phyloP scores from a whole-genome alignment of 2,888 invertebrate genomes.

The Monoplex corrugatus region DNA sequence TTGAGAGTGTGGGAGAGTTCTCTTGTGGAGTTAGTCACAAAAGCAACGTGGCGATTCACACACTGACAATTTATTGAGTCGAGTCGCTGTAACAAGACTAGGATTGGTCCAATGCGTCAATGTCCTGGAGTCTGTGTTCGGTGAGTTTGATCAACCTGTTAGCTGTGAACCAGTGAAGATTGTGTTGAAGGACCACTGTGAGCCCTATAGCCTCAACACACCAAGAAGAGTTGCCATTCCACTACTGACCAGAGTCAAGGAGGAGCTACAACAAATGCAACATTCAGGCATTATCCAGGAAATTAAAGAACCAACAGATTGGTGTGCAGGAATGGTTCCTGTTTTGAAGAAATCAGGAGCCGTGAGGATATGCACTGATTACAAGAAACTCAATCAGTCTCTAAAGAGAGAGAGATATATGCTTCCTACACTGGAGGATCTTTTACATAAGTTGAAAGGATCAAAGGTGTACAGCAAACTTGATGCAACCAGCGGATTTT shows the following conservation, averaged over 20 bases:
- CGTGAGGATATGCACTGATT: not conserved
- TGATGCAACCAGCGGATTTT: constrained; percentile 21
- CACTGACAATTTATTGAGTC: constrained; percentile 7
- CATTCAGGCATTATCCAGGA: not conserved
- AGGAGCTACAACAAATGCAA: not conserved
- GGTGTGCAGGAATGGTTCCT: not conserved
- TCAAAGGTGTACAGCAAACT: constrained; percentile 32
- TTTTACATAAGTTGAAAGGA: constrained; percentile 17
- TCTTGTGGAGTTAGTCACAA: not conserved
- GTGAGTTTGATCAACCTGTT: not conserved
- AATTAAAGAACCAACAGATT: not conserved
- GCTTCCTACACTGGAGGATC: constrained; percentile 26
- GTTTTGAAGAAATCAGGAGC: not conserved
- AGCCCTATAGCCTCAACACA: not conserved
- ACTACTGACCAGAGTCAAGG: not conserved
- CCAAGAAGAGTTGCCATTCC: not conserved
- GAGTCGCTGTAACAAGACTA: not conserved
- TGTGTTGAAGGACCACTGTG: not conserved
- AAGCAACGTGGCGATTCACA: not conserved
- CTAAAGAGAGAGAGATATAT: constrained; percentile 5
- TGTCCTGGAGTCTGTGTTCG: not conserved
- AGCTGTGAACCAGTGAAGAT: constrained; percentile 4
- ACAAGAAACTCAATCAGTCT: not conserved
- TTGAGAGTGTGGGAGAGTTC: not conserved
- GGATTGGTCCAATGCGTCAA: not conserved